A percentile compares a stretch with the other conserved stretches of the same genome.
These are phyloP conservation scores for Macrobrachium nipponense DNA, from an alignment of 1,140 invertebrate genomes.

Conservation along the genomic window DNA sequence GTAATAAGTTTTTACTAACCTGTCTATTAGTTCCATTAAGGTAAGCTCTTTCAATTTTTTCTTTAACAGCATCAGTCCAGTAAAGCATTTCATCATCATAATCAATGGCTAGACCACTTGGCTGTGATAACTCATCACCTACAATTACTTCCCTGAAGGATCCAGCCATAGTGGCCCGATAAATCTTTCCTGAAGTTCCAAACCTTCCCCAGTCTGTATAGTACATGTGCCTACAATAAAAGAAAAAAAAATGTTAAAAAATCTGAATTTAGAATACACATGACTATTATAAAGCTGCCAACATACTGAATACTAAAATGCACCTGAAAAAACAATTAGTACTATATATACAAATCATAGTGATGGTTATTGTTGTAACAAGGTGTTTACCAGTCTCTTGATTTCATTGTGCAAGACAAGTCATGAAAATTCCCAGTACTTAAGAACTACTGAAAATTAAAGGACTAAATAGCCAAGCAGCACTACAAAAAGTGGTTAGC, in stretches of 20 bases:
- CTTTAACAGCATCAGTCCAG: conserved; percentile 97
- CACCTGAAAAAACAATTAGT: no score
- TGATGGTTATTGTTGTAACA: no score
- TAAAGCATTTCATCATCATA: conserved; percentile 95
- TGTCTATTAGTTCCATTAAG: conserved; percentile 83
- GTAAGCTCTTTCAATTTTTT: conserved; percentile 95
- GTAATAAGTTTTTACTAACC: conserved; percentile 67
- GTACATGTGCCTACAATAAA: conserved; percentile 63
- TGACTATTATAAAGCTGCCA: no score
- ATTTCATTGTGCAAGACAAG: no score
- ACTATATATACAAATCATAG: no score
- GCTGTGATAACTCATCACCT: conserved; percentile 91
- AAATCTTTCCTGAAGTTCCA: conserved; percentile 93
- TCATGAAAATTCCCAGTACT: no score
- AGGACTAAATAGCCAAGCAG: no score
- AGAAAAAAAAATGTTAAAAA: neutral
- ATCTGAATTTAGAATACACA: no score
- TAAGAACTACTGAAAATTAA: no score
- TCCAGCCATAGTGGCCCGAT: conserved; percentile 95
- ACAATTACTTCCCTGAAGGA: conserved; percentile 91
- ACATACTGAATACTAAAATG: no score
- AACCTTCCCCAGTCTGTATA: conserved; percentile 77
- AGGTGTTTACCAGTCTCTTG: no score
- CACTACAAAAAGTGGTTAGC: no score
- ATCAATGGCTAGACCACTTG: conserved; percentile 95